A percentile compares a stretch with the other conserved stretches of the same genome.
Conservation (phyloP, 2,797 vertebrate species). For the Scomberomorus guttatus region DNA sequence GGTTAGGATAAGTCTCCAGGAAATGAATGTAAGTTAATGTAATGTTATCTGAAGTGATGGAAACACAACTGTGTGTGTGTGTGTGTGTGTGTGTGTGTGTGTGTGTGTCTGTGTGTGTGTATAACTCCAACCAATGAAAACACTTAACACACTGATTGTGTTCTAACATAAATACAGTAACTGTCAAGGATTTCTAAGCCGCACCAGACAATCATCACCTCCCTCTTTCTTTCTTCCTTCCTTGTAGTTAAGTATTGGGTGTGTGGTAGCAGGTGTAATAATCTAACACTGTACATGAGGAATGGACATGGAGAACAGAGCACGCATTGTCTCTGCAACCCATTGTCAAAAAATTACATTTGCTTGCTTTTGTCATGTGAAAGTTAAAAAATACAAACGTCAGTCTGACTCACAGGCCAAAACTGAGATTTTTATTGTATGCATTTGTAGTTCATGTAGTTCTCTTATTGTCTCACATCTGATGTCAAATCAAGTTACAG, state of each 20-base stretch:
- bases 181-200: slow-evolving; percentile 44
- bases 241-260: background rate
- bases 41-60: too few relatives aligned
- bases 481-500: slow-evolving; percentile 38
- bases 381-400: slow-evolving; percentile 7
- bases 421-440: slow-evolving; percentile 46
- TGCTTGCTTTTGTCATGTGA: background rate
- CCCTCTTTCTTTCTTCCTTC: background rate
- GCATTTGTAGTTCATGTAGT: slow-evolving; percentile 2
- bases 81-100: slow-evolving; percentile 8
- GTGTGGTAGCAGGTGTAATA: background rate
- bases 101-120: background rate
- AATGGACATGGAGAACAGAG: background rate
- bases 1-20: too few relatives aligned
- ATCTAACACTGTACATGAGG: background rate
- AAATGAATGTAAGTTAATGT: too few relatives aligned
- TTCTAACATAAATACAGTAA: slow-evolving; percentile 1
- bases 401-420: slow-evolving; percentile 55
- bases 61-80: background rate
- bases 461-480: slow-evolving; percentile 6
- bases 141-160: slow-evolving; percentile 3
- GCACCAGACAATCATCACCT: slow-evolving; percentile 78
- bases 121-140: slow-evolving; percentile 46
- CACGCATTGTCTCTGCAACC: background rate
- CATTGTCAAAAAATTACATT: background rate